Base-by-base conservation (phyloP, 2,797 vertebrate genomes). In the Enteromius paludinosus region DNA sequence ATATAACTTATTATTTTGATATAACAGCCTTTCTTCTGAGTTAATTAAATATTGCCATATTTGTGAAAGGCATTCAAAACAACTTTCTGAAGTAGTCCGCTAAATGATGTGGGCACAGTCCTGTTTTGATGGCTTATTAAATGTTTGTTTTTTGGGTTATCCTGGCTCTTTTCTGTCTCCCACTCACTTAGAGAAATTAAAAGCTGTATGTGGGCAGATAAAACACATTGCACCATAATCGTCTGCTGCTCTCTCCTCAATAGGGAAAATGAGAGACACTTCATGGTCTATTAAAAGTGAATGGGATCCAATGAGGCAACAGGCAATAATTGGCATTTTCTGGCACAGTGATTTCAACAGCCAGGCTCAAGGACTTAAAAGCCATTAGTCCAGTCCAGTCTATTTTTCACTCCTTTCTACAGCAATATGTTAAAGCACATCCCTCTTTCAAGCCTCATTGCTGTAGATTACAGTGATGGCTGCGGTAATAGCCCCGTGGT, bases 231-330 rank as follows among this genome's bases (percentile, higher is more conserved):
- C 84, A 84, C 87, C 80, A 90, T 93, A 92, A 93, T 92, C 84
- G 75, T 86, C 90, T 89, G 88, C 92, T 92, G 90, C 88, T 91
- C 90, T 92, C 88, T 75, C 81, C 86, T 86, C 90, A 90, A 89
- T 89, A 88, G 88, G 84, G 89, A 87, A 89, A 92, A 94, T 87
- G 90, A 91, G 91, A 89, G 87, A 87, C 84, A 92, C 90, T 93
- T 92, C 90, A 93, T 90, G 92, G 88, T 92, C 93, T 93, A 92
- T 95, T 93, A 93, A 92, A 87, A 92, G 87, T 87, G 90, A 92
- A 91, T 91, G 86, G 89, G 89, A 92, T 91, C 91, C 91, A 93
- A 86, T 90, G 88, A 90, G 91, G 89, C 92, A 90, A 87, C 86
- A 85, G 85, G 87, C 88, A 87, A 87, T 93, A 93, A 93, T 91